These are phyloP conservation scores for Idaea dimidiata DNA, from an alignment of 2,888 invertebrate genomes.

Conservation along the genomic window DNA sequence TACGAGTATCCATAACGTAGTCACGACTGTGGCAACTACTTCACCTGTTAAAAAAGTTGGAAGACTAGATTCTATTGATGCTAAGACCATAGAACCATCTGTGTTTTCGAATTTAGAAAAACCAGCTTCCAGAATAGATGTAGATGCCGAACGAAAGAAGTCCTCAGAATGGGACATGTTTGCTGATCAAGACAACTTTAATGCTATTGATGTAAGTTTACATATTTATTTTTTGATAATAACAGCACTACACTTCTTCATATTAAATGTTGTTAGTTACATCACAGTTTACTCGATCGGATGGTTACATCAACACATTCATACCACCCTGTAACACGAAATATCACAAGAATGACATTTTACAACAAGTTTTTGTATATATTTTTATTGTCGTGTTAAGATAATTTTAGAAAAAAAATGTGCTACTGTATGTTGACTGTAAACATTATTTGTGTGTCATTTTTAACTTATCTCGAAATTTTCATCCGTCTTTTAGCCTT, in stretches of 20 bases:
- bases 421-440: too few relatives aligned
- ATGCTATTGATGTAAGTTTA: slow-evolving; percentile 57
- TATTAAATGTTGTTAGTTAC: too few relatives aligned
- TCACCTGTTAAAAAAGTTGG: slow-evolving; percentile 7
- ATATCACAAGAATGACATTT: too few relatives aligned
- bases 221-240: slow-evolving; percentile 4
- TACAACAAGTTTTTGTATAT: too few relatives aligned
- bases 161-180: slow-evolving; percentile 93
- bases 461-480: neutral
- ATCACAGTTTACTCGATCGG: too few relatives aligned
- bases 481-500: slow-evolving; percentile 45
- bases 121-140: neutral
- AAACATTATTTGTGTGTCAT: too few relatives aligned
- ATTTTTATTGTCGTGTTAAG: too few relatives aligned
- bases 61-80: neutral
- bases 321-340: too few relatives aligned
- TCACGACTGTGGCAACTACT: neutral
- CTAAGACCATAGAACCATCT: slow-evolving; percentile 2
- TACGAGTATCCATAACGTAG: slow-evolving; percentile 42
- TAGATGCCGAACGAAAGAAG: slow-evolving; percentile 3
- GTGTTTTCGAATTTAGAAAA: slow-evolving; percentile 8
- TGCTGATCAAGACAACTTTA: slow-evolving; percentile 93
- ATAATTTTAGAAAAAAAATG: too few relatives aligned
- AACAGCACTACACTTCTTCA: slow-evolving; percentile 3
- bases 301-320: too few relatives aligned